Evolutionary conservation across 2,113 vertebrate genomes (phyloP), one percentile per base, ranked within the genome.

Genomic region (Pycnonotus jocosus): DNA sequence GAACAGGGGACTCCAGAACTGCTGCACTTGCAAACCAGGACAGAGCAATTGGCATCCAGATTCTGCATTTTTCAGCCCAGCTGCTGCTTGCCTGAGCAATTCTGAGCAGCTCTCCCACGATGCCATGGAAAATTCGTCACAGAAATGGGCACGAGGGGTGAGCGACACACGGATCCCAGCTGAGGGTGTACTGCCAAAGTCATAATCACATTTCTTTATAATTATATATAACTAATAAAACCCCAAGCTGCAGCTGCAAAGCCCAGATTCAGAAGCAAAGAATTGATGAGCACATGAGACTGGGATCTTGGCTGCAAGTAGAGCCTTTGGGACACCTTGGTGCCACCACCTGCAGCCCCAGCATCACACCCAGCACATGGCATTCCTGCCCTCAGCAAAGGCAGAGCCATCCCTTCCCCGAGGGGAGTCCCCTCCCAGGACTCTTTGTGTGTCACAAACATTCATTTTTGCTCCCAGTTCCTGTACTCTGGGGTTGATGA

Each of bases 151-250:
- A 79, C 1, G 0, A 58, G 40, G 76, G 47, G 37, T 19, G 72
- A 51, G 6, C 1, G 0, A 64, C 28, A 71, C 4, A 3, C 0
- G 0, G 19, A 37, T 35, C 51, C 65, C 54, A 70, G 80, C 65
- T 51, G 47, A 48, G 74, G 24, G 24, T 18, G 16, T 1, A 1
- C 79, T 44, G 56, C 76, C 30, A 71, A 77, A 24, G 15, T 42
- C 20, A 50, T 3, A 35, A 69, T 5, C 54, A 24, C 25, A 42
- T 48, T 68, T 38, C 64, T 65, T 56, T 8, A 16, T 22, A 38
- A 11, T 74, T 37, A 17, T 2, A 6, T 13, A 28, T 21, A 45
- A 51, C 8, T 7, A 11, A n/a, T 28, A 51, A 89, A 70, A 38
- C 2, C 2, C 0, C 45, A 69, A 53, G 68, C 25, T 30, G 38